Conservation (phyloP, 2,888 invertebrate species). For the Chloroclystis v-ata region DNA sequence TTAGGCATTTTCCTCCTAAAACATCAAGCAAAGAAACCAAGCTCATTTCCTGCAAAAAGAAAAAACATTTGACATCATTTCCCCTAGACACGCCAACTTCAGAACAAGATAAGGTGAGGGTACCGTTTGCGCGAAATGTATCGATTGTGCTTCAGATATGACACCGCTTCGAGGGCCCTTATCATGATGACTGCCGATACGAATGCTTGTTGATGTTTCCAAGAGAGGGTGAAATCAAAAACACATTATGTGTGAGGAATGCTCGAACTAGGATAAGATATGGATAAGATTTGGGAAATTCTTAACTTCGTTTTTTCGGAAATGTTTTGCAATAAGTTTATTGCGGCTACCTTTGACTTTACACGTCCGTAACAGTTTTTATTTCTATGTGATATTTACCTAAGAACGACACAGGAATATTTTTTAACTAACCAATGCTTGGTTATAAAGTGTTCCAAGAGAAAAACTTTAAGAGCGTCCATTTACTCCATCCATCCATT, state of each 20-base stretch:
- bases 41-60: slow-evolving; percentile 11
- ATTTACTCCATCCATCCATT: too few species aligned
- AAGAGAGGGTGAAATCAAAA: slow-evolving; percentile 4
- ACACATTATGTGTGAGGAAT: slow-evolving; percentile 1
- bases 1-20: too few species aligned
- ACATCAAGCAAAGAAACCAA: background rate
- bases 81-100: slow-evolving; percentile 16
- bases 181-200: slow-evolving; percentile 27
- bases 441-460: too few species aligned
- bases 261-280: background rate
- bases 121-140: slow-evolving; percentile 38
- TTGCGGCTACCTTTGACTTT: too few species aligned
- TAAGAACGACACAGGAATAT: too few species aligned
- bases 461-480: too few species aligned
- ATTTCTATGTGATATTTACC: too few species aligned
- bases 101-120: slow-evolving; percentile 18
- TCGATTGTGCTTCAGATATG: slow-evolving; percentile 46
- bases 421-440: too few species aligned
- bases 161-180: slow-evolving; percentile 35
- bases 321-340: too few species aligned
- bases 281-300: background rate
- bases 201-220: slow-evolving; percentile 15
- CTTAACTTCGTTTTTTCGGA: background rate
- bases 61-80: slow-evolving; percentile 8
- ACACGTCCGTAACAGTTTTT: too few species aligned